These are phyloP conservation scores for Sebastes melanostomus DNA, from an alignment of 2,797 vertebrate genomes.

Conservation along the genomic window DNA sequence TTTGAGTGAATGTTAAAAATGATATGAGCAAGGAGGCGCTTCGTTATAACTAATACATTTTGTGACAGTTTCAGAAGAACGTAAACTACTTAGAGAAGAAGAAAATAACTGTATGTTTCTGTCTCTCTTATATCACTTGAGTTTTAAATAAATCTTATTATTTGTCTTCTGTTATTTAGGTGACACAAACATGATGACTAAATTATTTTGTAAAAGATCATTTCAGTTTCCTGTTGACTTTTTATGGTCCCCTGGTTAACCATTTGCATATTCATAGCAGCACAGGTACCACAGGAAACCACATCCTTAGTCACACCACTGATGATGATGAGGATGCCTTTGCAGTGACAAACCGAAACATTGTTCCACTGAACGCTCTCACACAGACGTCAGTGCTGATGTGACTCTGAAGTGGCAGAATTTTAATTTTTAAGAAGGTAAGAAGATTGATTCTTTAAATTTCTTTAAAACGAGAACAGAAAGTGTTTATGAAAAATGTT, in stretches of 20 bases:
- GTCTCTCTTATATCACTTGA: too few species aligned
- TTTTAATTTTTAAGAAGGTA: slow-evolving; percentile 29
- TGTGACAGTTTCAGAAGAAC: neutral
- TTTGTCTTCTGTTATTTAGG: neutral
- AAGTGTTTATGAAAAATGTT: too few species aligned
- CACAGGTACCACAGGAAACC: slow-evolving; percentile 52
- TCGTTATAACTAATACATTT: neutral
- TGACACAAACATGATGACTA: neutral
- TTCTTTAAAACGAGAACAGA: neutral
- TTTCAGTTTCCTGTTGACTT: slow-evolving; percentile 56
- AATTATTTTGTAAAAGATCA: neutral
- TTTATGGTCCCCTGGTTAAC: neutral
- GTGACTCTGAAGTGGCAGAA: neutral
- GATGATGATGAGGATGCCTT: slow-evolving; percentile 19
- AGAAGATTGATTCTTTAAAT: neutral
- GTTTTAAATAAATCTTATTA: neutral
- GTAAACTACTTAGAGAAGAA: too few species aligned
- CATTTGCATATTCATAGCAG: slow-evolving; percentile 52
- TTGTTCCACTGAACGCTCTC: slow-evolving; percentile 37
- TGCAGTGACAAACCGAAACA: neutral
- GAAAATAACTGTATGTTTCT: neutral
- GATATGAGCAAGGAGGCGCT: neutral
- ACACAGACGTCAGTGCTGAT: neutral
- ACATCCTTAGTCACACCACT: slow-evolving; percentile 62
- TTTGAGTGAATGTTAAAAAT: slow-evolving; percentile 2